Evolutionary conservation across 2,888 invertebrate species (phyloP), one percentile per base, ranked within the genome.

Genomic region (Pyrrhia umbra): DNA sequence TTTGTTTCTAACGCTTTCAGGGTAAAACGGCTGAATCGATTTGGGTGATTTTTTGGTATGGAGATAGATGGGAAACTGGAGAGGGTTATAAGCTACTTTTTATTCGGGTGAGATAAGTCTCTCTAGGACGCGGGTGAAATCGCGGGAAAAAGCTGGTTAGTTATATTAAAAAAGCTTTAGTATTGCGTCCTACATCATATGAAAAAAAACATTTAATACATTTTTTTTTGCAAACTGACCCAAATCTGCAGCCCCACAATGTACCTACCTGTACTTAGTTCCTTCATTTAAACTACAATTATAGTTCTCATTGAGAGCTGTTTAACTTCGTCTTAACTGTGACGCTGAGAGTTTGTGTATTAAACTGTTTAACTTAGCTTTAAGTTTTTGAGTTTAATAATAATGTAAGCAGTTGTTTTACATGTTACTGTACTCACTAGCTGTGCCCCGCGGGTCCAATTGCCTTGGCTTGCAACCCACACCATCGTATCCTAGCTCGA

Each of bases 271-370:
- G 16, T 40, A 25, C 15, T n/a, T 9, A 60, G 34, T 34, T 34
- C 30, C 30, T n/a, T 30, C n/a, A 34, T n/a, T 58, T 30, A 23
- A 30, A 43, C 23, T 34, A 43, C 18, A 34, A 34, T 20, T 18
- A 30, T 6, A 43, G 42, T 43, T 23, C 30, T 15, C 23, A 59
- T 18, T 23, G 42, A 15, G 15, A 23, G 21, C 21, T 59, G 43
- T 59, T 59, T 30, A 30, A 18, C 21, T 61, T 34, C 6, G 1
- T 15, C 23, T 61, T 15, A 34, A 43, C 18, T 23, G 34, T 62
- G 13, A 18, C 4, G 18, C 2, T 18, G n/a, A 62, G 61, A 59
- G 61, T 61, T 59, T 10, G 18, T 40, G 20, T 23, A 18, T 21
- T 58, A 21, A 23, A 42, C 42, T 30, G 21, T 34, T 34, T 23